A percentile compares a stretch with the other conserved stretches of the same genome.
These are phyloP conservation scores for Tethya wilhelma DNA, from an alignment of 37 sponge, comb jelly and placozoan genomes.

Conservation along the genomic window DNA sequence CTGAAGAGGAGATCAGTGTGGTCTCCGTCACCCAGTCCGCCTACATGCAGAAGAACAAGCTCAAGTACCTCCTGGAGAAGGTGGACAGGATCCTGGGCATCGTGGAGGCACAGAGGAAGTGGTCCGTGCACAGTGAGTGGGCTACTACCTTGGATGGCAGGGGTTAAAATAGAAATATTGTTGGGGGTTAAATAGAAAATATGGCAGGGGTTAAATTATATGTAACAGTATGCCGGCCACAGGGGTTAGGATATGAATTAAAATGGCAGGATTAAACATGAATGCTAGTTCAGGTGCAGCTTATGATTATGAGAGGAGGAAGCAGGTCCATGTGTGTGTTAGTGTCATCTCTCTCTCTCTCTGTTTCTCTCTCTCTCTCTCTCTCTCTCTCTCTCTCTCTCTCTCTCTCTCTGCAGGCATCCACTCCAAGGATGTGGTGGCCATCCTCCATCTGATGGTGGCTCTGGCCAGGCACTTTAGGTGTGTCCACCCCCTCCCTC, in stretches of 20 bases:
- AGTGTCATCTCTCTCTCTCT: background rate
- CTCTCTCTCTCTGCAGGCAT: slow-evolving; percentile 49
- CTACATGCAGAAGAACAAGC: slow-evolving; percentile 66
- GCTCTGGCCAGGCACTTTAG: slow-evolving; percentile 90
- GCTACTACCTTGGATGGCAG: background rate
- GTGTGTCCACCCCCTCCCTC: slow-evolving; percentile 75
- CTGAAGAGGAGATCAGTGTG: slow-evolving; percentile 21
- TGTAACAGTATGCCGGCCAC: too few relatives aligned
- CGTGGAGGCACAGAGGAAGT: slow-evolving; percentile 4
- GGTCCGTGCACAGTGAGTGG: slow-evolving; percentile 46
- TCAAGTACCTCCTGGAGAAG: slow-evolving; percentile 58
- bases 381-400: slow-evolving; percentile 7
- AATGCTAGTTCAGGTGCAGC: too few relatives aligned
- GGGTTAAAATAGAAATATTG: slow-evolving; percentile 1
- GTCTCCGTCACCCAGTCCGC: slow-evolving; percentile 54
- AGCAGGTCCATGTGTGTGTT: slow-evolving; percentile 3
- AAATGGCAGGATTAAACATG: too few relatives aligned
- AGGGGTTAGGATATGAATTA: too few relatives aligned
- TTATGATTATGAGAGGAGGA: too few relatives aligned
- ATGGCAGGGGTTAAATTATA: too few relatives aligned
- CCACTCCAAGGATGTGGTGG: slow-evolving; percentile 86
- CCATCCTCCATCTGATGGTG: slow-evolving; percentile 89
- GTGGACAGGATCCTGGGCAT: slow-evolving; percentile 46
- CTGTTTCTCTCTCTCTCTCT: too few relatives aligned
- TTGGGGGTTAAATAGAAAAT: too few relatives aligned